Percentiles rank a stretch among this genome's conserved stretches.
Evolutionary conservation across 2,113 vertebrate species (phyloP).

Genomic region (Cettia cetti): DNA sequence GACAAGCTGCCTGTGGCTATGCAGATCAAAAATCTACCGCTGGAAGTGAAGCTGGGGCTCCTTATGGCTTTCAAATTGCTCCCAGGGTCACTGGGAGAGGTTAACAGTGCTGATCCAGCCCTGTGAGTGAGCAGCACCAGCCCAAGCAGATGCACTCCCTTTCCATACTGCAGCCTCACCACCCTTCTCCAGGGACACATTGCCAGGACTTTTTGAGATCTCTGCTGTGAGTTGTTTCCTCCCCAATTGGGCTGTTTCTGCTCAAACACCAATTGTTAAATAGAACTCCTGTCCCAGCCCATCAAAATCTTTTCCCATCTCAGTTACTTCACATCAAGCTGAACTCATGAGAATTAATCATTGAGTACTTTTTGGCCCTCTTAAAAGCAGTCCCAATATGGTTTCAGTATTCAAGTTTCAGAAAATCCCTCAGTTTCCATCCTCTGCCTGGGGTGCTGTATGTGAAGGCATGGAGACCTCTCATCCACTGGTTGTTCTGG

Average conservation of each 20-base stretch:
- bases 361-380: neutral
- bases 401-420: slow-evolving; percentile 58
- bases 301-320: neutral
- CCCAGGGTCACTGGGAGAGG: neutral
- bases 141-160: neutral
- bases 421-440: slow-evolving; percentile 41
- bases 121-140: neutral
- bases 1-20: neutral
- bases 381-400: neutral
- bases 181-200: neutral
- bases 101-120: neutral
- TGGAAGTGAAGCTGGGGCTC: neutral
- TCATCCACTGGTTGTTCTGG: slow-evolving; percentile 61
- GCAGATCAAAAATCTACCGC: neutral
- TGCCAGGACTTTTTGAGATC: neutral
- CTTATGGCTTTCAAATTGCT: fast-evolving
- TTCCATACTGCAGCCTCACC: neutral
- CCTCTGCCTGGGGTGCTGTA: slow-evolving; percentile 36
- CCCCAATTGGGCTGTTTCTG: neutral
- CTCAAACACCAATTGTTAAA: neutral
- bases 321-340: neutral
- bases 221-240: neutral
- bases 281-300: neutral
- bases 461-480: slow-evolving; percentile 64
- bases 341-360: neutral